Evolutionary conservation across 2,888 invertebrate species (phyloP).

Genomic region (Phania funesta): DNA sequence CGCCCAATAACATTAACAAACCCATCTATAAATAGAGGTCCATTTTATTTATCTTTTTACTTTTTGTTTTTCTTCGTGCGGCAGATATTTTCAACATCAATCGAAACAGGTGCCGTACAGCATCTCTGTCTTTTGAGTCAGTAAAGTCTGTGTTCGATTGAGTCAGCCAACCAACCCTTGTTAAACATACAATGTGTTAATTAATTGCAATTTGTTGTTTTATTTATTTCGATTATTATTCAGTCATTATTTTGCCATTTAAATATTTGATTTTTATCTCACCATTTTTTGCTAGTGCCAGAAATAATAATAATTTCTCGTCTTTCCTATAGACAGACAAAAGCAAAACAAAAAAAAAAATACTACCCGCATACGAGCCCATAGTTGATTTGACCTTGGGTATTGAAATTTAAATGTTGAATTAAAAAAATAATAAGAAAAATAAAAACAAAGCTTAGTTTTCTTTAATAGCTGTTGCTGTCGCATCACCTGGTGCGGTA

Average conservation of each 20-base stretch:
- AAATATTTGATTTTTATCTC: conserved; percentile 41
- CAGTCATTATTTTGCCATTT: conserved; percentile 10
- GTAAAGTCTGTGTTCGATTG: too few species aligned
- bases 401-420: too few species aligned
- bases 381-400: conserved; percentile 34
- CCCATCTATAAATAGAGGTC: too few species aligned
- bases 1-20: too few species aligned
- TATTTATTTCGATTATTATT: neutral
- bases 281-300: conserved; percentile 10
- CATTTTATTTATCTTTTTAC: neutral
- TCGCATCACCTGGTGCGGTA: conserved; percentile 2
- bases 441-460: conserved; percentile 22
- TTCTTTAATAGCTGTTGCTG: conserved; percentile 22
- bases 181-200: too few species aligned
- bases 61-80: neutral
- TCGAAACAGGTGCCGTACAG: conserved; percentile 44
- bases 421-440: too few species aligned
- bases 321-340: conserved; percentile 30
- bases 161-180: too few species aligned
- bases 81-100: neutral
- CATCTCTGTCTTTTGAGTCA: neutral
- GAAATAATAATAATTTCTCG: conserved; percentile 37
- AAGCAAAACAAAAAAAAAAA: too few species aligned
- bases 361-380: conserved; percentile 1
- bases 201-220: too few species aligned